phyloP scores from a whole-genome alignment of 2,113 vertebrate genomes.

The Craseonycteris thonglongyai region DNA sequence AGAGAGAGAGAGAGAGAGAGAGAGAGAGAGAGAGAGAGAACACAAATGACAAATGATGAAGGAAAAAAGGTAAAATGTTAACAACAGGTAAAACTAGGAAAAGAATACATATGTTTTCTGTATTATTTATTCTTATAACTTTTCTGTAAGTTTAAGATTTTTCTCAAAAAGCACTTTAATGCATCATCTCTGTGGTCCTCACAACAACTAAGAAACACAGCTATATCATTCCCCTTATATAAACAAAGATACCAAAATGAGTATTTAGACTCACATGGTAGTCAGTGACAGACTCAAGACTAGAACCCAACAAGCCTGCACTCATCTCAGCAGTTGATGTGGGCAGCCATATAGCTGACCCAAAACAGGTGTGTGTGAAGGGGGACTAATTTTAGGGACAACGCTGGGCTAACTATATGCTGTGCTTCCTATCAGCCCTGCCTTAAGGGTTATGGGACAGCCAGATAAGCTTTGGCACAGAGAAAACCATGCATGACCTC shows the following conservation, averaged over 20 bases:
- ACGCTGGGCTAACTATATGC: not conserved
- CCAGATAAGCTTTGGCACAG: not conserved
- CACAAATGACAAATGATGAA: not conserved
- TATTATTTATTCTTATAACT: not conserved
- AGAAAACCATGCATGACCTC: not conserved
- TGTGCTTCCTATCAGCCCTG: too few species aligned
- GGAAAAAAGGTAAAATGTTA: not conserved
- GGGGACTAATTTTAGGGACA: not conserved
- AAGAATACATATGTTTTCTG: not conserved
- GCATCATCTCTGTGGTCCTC: not conserved
- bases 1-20: not conserved
- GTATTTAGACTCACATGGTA: too few species aligned
- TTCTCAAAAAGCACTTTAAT: not conserved
- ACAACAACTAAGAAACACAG: not conserved
- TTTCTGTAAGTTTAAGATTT: not conserved
- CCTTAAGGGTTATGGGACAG: not conserved
- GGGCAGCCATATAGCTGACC: not conserved
- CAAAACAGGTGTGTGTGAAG: not conserved
- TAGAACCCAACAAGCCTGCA: not conserved
- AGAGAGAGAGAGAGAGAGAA: not conserved
- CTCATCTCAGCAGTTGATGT: too few species aligned
- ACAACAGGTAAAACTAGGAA: not conserved
- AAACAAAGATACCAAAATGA: not conserved
- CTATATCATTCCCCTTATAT: not conserved
- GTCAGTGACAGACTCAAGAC: not conserved